Percentiles rank a stretch among this genome's conserved stretches.
Conservation (phyloP, 2,113 vertebrate species). For the Nicator chloris region DNA sequence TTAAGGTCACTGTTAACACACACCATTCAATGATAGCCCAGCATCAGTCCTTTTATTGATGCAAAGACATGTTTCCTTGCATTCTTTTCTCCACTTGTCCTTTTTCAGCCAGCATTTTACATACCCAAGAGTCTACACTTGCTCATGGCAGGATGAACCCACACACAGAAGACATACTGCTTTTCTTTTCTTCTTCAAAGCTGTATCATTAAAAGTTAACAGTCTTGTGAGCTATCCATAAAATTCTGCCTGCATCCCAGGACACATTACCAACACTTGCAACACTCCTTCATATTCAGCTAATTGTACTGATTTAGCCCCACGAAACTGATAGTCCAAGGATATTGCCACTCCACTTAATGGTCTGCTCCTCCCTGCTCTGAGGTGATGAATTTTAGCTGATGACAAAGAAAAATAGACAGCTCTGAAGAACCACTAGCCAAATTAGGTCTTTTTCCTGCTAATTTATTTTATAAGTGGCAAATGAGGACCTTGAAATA, state of each 20-base stretch:
- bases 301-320: constrained; percentile 24
- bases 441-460: background rate
- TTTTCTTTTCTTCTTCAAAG: background rate
- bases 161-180: background rate
- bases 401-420: constrained; percentile 20
- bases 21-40: background rate
- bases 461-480: background rate
- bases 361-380: background rate
- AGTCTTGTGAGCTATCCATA: background rate
- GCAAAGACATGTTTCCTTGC: background rate
- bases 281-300: background rate
- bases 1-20: background rate
- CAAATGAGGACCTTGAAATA: background rate
- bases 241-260: background rate
- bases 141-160: background rate
- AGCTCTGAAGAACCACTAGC: background rate
- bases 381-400: background rate
- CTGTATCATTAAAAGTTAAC: background rate
- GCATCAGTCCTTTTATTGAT: background rate
- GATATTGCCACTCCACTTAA: constrained; percentile 43
- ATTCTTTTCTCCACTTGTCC: background rate
- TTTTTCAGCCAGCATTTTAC: background rate
- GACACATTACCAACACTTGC: background rate
- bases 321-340: background rate
- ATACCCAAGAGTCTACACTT: background rate